phyloP scores from a whole-genome alignment of 2,888 invertebrate species.

The Oscheius onirici region DNA sequence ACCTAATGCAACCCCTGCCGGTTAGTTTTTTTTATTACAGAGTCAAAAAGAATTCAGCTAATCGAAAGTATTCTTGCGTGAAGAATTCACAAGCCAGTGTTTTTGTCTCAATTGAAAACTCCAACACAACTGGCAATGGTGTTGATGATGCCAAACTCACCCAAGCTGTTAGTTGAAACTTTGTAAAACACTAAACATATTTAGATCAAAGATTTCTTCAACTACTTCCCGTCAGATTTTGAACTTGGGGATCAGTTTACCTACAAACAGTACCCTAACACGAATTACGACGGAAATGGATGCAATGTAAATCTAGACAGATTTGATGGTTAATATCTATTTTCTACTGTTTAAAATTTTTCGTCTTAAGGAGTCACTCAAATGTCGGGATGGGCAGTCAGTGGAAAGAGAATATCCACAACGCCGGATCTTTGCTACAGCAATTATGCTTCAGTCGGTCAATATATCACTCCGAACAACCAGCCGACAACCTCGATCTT shows the following conservation, averaged over 20 bases:
- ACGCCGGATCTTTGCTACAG: neutral
- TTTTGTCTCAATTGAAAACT: neutral
- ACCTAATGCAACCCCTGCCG: neutral
- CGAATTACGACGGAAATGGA: neutral
- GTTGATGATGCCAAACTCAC: neutral
- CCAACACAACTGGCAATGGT: neutral
- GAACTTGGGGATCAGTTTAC: constrained; percentile 1
- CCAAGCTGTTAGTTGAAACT: neutral
- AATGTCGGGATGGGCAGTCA: neutral
- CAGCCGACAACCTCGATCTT: no score
- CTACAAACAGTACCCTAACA: neutral
- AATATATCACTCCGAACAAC: neutral
- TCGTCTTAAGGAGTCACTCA: neutral
- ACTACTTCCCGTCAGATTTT: constrained; percentile 17
- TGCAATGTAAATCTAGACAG: neutral
- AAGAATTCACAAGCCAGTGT: constrained; percentile 15
- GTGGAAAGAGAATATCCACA: neutral
- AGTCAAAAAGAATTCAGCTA: neutral
- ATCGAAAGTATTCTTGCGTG: constrained; percentile 6
- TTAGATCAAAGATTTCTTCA: constrained; percentile 6
- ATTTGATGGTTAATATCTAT: neutral
- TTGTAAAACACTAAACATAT: neutral
- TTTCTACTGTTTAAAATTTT: neutral
- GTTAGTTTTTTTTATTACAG: neutral
- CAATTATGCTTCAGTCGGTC: neutral